Conservation (phyloP, 64 coral and sea anemone species). For the Pocillopora damicornis region DNA sequence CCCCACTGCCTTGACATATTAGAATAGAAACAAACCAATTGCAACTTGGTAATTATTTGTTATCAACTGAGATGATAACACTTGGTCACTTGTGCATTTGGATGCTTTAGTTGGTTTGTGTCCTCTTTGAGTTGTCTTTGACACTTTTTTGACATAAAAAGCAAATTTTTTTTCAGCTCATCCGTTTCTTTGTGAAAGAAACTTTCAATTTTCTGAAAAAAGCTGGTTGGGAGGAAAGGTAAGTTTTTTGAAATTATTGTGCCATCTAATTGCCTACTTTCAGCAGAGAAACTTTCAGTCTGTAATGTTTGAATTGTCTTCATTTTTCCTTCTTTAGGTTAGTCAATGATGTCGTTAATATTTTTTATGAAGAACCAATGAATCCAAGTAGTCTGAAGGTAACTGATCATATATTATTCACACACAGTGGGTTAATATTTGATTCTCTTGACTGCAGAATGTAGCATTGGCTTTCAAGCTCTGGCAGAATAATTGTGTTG, state of each 20-base stretch:
- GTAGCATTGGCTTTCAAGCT: too few species aligned
- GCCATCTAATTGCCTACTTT: not conserved
- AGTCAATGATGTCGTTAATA: not conserved
- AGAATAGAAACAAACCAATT: too few species aligned
- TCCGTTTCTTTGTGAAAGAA: constrained; percentile 81
- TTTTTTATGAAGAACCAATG: constrained; percentile 47
- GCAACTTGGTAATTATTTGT: too few species aligned
- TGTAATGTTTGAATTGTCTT: not conserved
- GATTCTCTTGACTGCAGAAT: too few species aligned
- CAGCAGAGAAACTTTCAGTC: not conserved
- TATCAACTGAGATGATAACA: too few species aligned
- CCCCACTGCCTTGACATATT: too few species aligned
- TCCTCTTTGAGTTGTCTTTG: not conserved
- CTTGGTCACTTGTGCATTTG: too few species aligned
- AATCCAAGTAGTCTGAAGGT: constrained; percentile 36
- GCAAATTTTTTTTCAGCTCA: constrained; percentile 57
- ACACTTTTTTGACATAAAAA: too few species aligned
- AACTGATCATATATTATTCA: constrained; percentile 2
- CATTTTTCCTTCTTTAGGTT: constrained; percentile 15
- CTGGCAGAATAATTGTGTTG: too few species aligned
- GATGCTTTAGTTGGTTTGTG: too few species aligned
- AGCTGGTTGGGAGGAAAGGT: constrained; percentile 74
- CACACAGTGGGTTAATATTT: too few species aligned
- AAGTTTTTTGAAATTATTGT: not conserved
- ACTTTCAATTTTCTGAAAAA: constrained; percentile 72